These are phyloP conservation scores for Gyps fulvus DNA, from an alignment of 2,113 vertebrate genomes.

Conservation along the genomic window DNA sequence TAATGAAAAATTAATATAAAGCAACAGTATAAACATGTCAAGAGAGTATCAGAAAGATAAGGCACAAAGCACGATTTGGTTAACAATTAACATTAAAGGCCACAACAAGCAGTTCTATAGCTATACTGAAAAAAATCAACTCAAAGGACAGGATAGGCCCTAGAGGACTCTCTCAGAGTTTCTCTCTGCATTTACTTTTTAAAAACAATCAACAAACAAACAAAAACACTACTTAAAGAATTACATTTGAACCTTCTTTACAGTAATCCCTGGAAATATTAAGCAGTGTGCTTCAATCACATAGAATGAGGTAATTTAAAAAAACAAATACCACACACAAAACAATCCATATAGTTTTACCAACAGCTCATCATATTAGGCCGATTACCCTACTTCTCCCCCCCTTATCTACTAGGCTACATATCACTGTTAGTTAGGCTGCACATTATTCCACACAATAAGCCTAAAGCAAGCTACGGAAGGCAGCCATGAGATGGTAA, in stretches of 20 bases:
- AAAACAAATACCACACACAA: not conserved
- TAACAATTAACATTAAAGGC: not conserved
- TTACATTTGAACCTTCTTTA: not conserved
- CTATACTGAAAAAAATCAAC: not conserved
- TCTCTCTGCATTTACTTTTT: not conserved
- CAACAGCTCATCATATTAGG: not conserved
- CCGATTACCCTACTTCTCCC: not conserved
- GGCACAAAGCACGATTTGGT: not conserved
- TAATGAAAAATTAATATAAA: not conserved
- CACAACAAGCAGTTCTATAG: not conserved
- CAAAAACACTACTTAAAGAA: not conserved
- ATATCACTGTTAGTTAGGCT: not conserved
- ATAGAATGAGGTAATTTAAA: not conserved
- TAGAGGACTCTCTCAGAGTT: not conserved
- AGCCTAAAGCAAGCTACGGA: not conserved
- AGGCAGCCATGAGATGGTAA: not conserved
- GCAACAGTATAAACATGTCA: not conserved
- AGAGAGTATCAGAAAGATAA: not conserved
- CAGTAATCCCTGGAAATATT: not conserved
- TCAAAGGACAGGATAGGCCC: not conserved
- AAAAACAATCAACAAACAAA: not conserved
- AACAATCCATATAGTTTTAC: not conserved
- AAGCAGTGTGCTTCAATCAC: not conserved
- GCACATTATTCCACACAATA: not conserved
- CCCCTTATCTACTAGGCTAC: not conserved